Evolutionary conservation across 2,888 invertebrate genomes (phyloP), one percentile per base, ranked within the genome.

Genomic region (Tribolium freemani): DNA sequence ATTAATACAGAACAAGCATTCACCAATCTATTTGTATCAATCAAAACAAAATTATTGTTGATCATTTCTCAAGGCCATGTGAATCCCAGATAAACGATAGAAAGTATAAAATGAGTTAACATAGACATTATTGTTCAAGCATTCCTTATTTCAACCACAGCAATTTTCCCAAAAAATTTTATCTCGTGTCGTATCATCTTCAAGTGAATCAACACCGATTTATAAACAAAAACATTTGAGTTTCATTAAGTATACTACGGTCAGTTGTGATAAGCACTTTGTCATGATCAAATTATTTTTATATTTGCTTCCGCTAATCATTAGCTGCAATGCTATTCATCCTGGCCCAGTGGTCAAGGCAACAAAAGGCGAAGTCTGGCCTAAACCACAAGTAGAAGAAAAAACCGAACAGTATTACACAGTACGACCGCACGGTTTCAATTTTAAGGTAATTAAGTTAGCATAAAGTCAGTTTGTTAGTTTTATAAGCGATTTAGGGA

Each of bases 281-380:
- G 38, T 38, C n/a, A 38, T 38, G 38, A 38, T 9, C 38, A 38
- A 38, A 38, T 38, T 38, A 38, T 1, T 38, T 38, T 38, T 38
- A 38, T 38, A 38, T 38, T 38, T 38, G 38, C 38, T 38, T 38
- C 38, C 56, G 8, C 16, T 60, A 10, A 13, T 46, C 21, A 21
- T 51, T 11, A 30, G 48, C 20, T 63, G 21, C 11, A 21, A n/a
- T 20, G 60, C 60, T 20, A 74, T 86, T 2, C 82, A 30, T 13
- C 13, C 21, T n/a, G 91, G 91, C 0, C 88, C 90, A 0, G 84
- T 82, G 81, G 88, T 89, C 9, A 86, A 84, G 0, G 87, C 91
- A 0, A 91, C 91, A 0, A 87, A 88, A 72, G 93, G 93, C 0
- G 89, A 90, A 83, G 89, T 92, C 0, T 93, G 93, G 93, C 94